Percentiles rank a stretch among this genome's conserved stretches.
Conservation (phyloP, 2,888 invertebrate species). For the Notodonta dromedarius region DNA sequence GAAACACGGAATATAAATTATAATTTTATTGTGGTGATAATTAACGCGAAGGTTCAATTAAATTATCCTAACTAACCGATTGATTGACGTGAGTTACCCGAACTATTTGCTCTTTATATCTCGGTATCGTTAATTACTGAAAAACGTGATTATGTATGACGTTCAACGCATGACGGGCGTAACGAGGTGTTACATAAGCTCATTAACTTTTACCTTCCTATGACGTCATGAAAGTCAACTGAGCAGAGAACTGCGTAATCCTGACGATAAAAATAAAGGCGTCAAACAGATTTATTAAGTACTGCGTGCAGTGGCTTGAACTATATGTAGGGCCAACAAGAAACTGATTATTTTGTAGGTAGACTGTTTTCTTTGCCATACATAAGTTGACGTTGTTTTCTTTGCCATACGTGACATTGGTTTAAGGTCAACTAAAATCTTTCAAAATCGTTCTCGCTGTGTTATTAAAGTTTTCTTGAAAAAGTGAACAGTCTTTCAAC, state of each 20-base stretch:
- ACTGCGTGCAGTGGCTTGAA: neutral
- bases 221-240: slow-evolving; percentile 11
- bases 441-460: neutral
- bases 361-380: neutral
- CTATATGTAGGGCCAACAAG: too few relatives aligned
- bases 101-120: neutral
- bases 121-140: neutral
- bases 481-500: neutral
- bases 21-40: neutral
- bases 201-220: slow-evolving; percentile 12
- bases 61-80: neutral
- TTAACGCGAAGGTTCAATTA: neutral
- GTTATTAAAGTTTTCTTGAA: neutral
- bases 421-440: neutral
- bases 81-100: neutral
- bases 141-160: slow-evolving; percentile 1
- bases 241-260: slow-evolving; percentile 1
- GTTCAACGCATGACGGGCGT: neutral
- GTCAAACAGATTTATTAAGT: neutral
- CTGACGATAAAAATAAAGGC: neutral
- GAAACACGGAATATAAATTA: too few relatives aligned
- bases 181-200: slow-evolving; percentile 6
- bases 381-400: too few relatives aligned
- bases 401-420: neutral
- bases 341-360: too few relatives aligned